Conservation (phyloP, 2,113 vertebrate genomes). For the Gavialis gangeticus region DNA sequence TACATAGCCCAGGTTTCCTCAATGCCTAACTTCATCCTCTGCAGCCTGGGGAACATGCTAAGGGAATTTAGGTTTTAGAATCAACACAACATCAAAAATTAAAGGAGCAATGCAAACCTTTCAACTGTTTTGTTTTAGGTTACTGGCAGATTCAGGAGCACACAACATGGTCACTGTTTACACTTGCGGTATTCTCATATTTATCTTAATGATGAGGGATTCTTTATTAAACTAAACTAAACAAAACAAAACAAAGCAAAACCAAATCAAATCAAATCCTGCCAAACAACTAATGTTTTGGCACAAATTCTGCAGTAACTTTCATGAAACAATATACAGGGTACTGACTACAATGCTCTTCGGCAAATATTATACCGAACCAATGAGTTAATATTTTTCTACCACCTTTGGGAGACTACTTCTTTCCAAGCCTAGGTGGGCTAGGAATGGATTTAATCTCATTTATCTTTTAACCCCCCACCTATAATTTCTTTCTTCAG, state of each 20-base stretch:
- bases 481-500: background rate
- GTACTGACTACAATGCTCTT: background rate
- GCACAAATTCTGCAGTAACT: background rate
- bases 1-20: background rate
- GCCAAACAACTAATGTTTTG: too few relatives aligned
- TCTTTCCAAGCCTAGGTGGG: background rate
- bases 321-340: background rate
- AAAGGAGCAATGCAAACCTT: background rate
- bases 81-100: accelerated
- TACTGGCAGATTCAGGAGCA: background rate
- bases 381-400: background rate
- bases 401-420: background rate
- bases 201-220: background rate
- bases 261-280: background rate
- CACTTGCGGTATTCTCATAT: accelerated
- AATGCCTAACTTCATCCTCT: background rate
- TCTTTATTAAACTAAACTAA: too few relatives aligned
- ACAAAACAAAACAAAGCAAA: background rate
- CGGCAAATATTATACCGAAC: background rate
- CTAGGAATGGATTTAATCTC: background rate
- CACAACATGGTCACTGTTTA: accelerated
- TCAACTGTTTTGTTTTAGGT: background rate
- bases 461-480: accelerated
- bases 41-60: background rate
- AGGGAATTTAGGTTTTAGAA: slow-evolving; percentile 28